phyloP scores from a whole-genome alignment of 2,113 vertebrate genomes.

The Bos indicus region DNA sequence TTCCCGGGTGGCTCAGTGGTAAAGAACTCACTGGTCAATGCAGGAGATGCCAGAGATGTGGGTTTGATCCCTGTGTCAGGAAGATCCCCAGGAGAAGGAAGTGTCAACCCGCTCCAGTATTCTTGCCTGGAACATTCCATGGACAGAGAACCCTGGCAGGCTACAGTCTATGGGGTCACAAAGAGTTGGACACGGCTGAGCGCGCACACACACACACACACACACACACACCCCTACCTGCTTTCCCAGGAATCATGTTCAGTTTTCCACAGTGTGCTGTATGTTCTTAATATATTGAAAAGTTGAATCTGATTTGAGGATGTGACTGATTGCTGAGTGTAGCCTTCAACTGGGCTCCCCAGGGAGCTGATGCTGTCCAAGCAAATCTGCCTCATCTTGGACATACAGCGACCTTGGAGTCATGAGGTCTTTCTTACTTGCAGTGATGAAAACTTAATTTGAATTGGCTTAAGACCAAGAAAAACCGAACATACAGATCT shows the following conservation, averaged over 20 bases:
- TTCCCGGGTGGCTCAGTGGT: background rate
- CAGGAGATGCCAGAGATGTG: background rate
- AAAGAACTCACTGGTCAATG: background rate
- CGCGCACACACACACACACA: background rate
- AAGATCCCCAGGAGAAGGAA: background rate
- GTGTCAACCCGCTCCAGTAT: background rate
- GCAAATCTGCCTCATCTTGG: background rate
- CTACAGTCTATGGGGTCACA: background rate
- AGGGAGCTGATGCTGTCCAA: background rate
- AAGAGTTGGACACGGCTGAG: background rate
- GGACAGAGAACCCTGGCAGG: background rate
- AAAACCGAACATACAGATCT: background rate
- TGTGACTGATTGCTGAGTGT: background rate
- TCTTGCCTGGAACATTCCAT: background rate
- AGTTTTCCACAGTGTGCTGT: rapidly evolving
- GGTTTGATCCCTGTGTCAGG: background rate
- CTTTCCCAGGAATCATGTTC: background rate
- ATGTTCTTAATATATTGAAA: background rate
- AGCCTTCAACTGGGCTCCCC: background rate
- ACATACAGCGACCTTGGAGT: background rate
- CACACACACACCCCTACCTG: background rate
- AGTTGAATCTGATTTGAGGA: background rate
- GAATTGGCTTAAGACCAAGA: background rate
- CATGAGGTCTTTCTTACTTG: background rate
- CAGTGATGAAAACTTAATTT: background rate